Base-by-base conservation (phyloP, 2,888 invertebrate species). In the Tipula lateralis region DNA sequence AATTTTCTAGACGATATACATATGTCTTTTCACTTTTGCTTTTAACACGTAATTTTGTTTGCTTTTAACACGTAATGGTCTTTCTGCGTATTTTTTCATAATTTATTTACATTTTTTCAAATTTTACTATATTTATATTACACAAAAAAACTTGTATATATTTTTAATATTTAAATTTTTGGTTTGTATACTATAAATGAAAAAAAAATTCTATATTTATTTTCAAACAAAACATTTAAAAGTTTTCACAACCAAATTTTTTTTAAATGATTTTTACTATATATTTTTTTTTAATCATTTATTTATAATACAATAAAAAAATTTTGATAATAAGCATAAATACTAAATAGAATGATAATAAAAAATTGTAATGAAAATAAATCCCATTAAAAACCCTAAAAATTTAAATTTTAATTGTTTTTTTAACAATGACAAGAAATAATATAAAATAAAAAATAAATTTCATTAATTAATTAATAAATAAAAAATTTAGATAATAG, bases 381-480 rank as follows among this genome's bases (percentile, higher is more conserved):
- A 66, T 66, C 66, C 66, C 66, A 24, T 66, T 66, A 66, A 66
- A 66, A 66, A 66, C 66, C 66, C 66, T 66, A 66, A 24, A 24
- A 66, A 66, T 66, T 66, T 24, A 24, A 66, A 24, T 66, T 66
- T 44, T 66, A 66, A 66, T 24, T 66, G 24, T 9, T 24, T 66
- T 66, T 66, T 44, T 36, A 50, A 50, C 16, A 50, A 50, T 50
- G 44, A 50, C 44, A 50, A 50, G 44, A 50, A 16, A 50, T 50
- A 50, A 50, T 50, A 50, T 50, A 50, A 50, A 50, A 50, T 50
- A 66, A 66, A 9, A 24, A 66, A 7, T 66, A 13, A 66, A 24
- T 66, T 24, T 66, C 24, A 24, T 66, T n/a, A n/a, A n/a, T 66
- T 66, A 66, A 66, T 66, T 66, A 24, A 66, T 66, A 66, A 66